Evolutionary conservation across 1,140 invertebrate genomes (phyloP).

Genomic region (Eurosta solidaginis): DNA sequence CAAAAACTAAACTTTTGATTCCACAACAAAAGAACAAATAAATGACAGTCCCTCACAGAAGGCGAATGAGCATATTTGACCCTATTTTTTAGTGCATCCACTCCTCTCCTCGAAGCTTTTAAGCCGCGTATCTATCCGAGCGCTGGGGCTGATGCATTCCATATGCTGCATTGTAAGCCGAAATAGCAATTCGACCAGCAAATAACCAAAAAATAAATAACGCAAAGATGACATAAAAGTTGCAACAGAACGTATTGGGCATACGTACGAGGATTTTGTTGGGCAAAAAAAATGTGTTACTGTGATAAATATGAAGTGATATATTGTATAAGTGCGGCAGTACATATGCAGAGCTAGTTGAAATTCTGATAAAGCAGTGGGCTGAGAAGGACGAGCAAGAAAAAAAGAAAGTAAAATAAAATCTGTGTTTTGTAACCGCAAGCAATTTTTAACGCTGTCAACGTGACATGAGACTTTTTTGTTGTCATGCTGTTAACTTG

Average conservation of each 20-base stretch:
- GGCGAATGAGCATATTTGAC: too few species aligned
- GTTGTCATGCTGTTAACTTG: too few species aligned
- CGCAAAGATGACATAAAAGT: not conserved
- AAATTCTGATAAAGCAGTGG: not conserved
- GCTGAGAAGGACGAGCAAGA: not conserved
- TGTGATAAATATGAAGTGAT: conserved; percentile 26
- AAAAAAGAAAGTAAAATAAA: too few species aligned
- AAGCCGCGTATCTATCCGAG: too few species aligned
- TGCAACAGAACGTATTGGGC: not conserved
- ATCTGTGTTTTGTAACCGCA: conserved; percentile 6
- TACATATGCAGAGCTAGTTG: not conserved
- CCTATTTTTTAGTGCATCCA: not conserved
- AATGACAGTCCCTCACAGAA: too few species aligned
- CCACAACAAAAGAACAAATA: too few species aligned
- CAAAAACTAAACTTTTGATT: too few species aligned
- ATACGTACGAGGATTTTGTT: too few species aligned
- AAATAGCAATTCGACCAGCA: not conserved
- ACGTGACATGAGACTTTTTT: not conserved
- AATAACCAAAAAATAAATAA: conserved; percentile 16
- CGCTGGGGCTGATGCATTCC: not conserved
- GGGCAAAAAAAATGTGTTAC: not conserved
- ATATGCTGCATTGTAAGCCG: not conserved
- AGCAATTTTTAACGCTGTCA: conserved; percentile 21
- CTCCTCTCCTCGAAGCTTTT: too few species aligned
- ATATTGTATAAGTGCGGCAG: conserved; percentile 12